Conservation (phyloP, 1,140 invertebrate genomes). For the Sogatella furcifera region DNA sequence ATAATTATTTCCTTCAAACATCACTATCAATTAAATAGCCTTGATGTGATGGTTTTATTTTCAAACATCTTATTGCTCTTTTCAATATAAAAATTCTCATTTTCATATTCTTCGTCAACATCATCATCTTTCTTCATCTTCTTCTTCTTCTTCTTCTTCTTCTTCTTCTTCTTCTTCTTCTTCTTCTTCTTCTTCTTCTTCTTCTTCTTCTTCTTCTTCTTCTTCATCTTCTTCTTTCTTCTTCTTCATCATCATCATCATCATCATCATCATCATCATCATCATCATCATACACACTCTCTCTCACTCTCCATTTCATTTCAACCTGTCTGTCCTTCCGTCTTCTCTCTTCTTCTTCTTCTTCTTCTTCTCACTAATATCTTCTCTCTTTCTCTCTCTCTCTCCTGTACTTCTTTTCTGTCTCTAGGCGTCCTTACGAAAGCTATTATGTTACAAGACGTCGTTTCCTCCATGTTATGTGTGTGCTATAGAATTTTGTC, state of each 20-base stretch:
- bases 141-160: slow-evolving; percentile 6
- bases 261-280: neutral
- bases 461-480: too few relatives aligned
- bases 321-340: neutral
- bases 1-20: too few relatives aligned
- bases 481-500: too few relatives aligned
- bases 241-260: neutral
- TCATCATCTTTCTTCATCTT: slow-evolving; percentile 3
- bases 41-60: too few relatives aligned
- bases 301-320: neutral
- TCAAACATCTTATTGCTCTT: too few relatives aligned
- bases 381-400: neutral
- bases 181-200: slow-evolving; percentile 6
- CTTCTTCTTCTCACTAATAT: neutral
- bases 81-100: too few relatives aligned
- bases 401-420: neutral
- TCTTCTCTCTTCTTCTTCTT: slow-evolving; percentile 9
- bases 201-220: neutral
- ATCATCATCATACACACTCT: neutral
- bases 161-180: slow-evolving; percentile 11
- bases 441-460: too few relatives aligned
- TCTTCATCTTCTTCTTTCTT: neutral
- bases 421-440: neutral
- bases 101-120: neutral
- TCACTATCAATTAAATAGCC: too few relatives aligned